Evolutionary conservation across 2,113 vertebrate genomes (phyloP).

Genomic region (Gobiocypris rarus): DNA sequence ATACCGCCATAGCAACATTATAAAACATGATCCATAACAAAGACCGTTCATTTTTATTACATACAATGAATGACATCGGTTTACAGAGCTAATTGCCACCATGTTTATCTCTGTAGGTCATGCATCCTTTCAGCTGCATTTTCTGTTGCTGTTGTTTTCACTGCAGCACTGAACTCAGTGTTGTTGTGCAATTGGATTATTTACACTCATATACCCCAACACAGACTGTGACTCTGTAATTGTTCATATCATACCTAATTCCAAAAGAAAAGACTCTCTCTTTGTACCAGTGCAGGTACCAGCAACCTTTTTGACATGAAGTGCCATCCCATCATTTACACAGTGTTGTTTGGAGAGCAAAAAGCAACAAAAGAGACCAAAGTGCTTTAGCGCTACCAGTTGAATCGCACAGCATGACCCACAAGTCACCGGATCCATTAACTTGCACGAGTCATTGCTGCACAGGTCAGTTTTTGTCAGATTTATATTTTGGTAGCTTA

Average conservation of each 20-base stretch:
- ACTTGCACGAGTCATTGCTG: not conserved
- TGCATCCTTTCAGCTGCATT: not conserved
- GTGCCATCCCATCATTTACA: not conserved
- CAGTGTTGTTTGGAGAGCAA: conserved; percentile 5
- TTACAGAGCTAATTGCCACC: conserved; percentile 5
- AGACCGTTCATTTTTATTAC: not conserved
- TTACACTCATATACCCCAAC: conserved; percentile 28
- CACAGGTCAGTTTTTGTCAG: conserved; percentile 10
- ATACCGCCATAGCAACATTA: not conserved
- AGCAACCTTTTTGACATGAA: not conserved
- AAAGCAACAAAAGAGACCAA: not conserved
- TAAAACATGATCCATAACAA: not conserved
- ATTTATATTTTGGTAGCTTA: not conserved
- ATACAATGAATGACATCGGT: not conserved
- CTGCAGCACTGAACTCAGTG: conserved; percentile 3
- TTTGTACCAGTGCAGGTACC: not conserved
- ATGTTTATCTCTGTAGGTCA: not conserved
- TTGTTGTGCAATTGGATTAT: conserved; percentile 44
- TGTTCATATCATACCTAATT: conserved; percentile 30
- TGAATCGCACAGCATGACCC: not conserved
- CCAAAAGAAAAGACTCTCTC: not conserved
- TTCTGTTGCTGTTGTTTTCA: conserved; percentile 16
- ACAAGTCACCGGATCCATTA: not conserved
- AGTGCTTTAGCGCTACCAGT: conserved; percentile 2
- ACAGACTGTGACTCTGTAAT: conserved; percentile 24